These are phyloP conservation scores for Nerophis lumbriciformis DNA, from an alignment of 2,113 vertebrate genomes.

Conservation along the genomic window DNA sequence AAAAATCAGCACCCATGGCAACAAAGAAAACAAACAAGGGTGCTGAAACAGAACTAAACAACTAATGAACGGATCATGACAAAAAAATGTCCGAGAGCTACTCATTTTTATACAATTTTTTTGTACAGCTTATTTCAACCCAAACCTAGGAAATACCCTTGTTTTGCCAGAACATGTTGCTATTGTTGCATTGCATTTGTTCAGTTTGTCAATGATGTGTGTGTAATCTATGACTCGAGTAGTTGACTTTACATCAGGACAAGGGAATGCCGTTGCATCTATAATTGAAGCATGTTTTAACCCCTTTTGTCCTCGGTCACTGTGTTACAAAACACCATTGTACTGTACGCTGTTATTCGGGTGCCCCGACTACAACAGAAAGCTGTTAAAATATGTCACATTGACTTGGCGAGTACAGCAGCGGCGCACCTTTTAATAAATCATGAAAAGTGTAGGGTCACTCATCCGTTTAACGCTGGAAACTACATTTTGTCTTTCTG, in stretches of 20 bases:
- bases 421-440: conserved; percentile 41
- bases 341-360: conserved; percentile 15
- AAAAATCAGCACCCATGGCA: no score
- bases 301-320: conserved; percentile 28
- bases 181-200: conserved; percentile 7
- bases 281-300: conserved; percentile 51
- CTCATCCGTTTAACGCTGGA: conserved; percentile 20
- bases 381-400: conserved; percentile 17
- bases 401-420: conserved; percentile 18
- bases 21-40: no score
- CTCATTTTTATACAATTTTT: no score
- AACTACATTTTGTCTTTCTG: conserved; percentile 8
- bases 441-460: conserved; percentile 24
- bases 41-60: no score
- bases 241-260: conserved; percentile 8
- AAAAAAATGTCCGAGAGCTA: no score
- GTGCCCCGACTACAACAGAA: conserved; percentile 9
- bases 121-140: no score
- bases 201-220: conserved; percentile 26
- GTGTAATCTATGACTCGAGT: conserved; percentile 12
- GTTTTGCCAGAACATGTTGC: conserved; percentile 5
- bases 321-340: conserved; percentile 25
- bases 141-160: no score
- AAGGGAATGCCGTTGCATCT: conserved; percentile 21
- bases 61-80: no score